These are phyloP conservation scores for Poeciliopsis prolifica DNA, from an alignment of 2,113 vertebrate species.

Conservation along the genomic window DNA sequence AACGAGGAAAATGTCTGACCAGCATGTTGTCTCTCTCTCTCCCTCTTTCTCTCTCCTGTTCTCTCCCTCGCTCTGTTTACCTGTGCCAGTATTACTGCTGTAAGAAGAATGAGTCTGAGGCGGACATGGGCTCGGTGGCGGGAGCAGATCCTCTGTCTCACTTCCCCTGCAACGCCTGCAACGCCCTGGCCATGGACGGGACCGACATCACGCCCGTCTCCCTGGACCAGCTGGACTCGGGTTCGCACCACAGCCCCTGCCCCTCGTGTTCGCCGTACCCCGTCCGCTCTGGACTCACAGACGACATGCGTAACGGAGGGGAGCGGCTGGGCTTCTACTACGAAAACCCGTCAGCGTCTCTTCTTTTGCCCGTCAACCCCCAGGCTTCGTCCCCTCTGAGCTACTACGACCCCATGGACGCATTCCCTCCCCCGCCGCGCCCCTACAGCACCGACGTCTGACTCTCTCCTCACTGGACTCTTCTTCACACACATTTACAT, in stretches of 20 bases:
- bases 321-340: conserved; percentile 87
- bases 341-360: conserved; percentile 83
- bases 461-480: conserved; percentile 49
- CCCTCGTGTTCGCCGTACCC: conserved; percentile 87
- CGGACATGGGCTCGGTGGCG: conserved; percentile 74
- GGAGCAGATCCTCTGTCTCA: conserved; percentile 76
- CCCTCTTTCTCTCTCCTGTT: not conserved
- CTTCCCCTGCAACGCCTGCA: conserved; percentile 88
- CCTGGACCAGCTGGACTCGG: conserved; percentile 72
- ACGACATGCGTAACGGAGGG: conserved; percentile 87
- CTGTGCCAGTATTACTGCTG: conserved; percentile 92
- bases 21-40: not conserved
- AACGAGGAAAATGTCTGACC: not conserved
- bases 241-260: conserved; percentile 74
- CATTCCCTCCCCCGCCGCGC: conserved; percentile 83
- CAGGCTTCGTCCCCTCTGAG: conserved; percentile 82
- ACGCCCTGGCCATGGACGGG: conserved; percentile 83
- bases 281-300: conserved; percentile 79
- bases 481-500: conserved; percentile 6
- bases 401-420: conserved; percentile 75
- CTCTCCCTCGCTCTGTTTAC: not conserved
- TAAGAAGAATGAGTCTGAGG: conserved; percentile 89
- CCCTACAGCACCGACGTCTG: conserved; percentile 93
- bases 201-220: conserved; percentile 75
- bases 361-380: conserved; percentile 75